Base-by-base conservation (phyloP, 2,888 invertebrate genomes). In the Cryptus armator region DNA sequence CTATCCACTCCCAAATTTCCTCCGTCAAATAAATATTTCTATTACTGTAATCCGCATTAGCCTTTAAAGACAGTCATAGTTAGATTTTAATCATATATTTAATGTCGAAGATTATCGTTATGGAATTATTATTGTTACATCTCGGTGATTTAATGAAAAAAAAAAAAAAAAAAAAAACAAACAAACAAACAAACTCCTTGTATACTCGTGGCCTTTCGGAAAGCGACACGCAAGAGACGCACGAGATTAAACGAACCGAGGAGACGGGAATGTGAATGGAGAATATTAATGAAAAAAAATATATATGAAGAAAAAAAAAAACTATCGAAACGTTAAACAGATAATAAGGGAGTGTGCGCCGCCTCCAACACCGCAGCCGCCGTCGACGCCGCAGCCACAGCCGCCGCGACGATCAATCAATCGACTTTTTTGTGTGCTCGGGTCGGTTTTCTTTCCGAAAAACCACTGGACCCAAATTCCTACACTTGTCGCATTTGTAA, bases 401-500 rank as follows among this genome's bases (percentile, higher is more conserved):
- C 71, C 79, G 79, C 79, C 62, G 62, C 79, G 78, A 81, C 74
- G 71, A 80, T 82, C 79, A 76, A 82, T 85, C 85, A 59, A 85
- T 82, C 81, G 75, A 75, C 59, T 72, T 77, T 70, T 82, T 72
- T 83, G 85, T 85, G 85, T 85, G 79, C 82, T 85, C 85, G 89
- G 87, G 84, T 87, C 89, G 88, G 88, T 87, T 85, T 89, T 90
- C 91, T 91, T 91, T 92, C 89, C 90, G 91, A 91, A 87, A 90
- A 90, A 89, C 91, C 90, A 90, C 90, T 91, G 90, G 90, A 90
- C 88, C 90, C 89, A 90, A 92, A 92, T 93, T 92, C 92, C 92
- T 92, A 93, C 91, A 93, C 92, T 92, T 92, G 92, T 93, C 92
- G 92, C 92, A 93, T 93, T 93, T 92, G 93, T 93, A 93, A 93